Evolutionary conservation across 2,888 invertebrate species (phyloP).

Genomic region (Achlya flavicornis): DNA sequence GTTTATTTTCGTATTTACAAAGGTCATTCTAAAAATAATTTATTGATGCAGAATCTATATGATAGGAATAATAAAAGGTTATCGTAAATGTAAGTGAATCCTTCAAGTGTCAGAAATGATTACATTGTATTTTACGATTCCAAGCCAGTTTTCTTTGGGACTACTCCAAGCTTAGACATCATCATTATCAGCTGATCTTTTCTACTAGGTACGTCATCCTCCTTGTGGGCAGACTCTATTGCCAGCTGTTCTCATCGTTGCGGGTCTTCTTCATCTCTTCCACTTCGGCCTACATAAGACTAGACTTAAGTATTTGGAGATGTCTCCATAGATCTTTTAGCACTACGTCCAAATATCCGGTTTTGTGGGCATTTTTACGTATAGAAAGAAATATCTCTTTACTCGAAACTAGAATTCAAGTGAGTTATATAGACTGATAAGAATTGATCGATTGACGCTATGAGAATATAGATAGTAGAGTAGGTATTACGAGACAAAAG

Average conservation of each 20-base stretch:
- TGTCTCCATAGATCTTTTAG: no score
- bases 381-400: not conserved
- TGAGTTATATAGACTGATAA: not conserved
- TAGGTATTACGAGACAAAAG: conserved; percentile 13
- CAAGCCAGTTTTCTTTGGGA: no score
- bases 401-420: not conserved
- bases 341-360: no score
- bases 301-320: no score
- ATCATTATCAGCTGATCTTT: not conserved
- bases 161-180: not conserved
- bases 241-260: no score
- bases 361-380: no score
- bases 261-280: no score
- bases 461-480: conserved; percentile 2
- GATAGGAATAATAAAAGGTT: conserved; percentile 21
- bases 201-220: no score
- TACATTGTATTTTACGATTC: no score
- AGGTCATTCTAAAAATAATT: not conserved
- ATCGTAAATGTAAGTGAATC: conserved; percentile 15
- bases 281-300: no score
- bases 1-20: not conserved
- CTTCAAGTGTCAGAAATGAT: no score
- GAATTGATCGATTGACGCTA: conserved; percentile 5
- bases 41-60: conserved; percentile 7
- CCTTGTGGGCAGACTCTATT: no score